Percentiles rank a stretch among this genome's conserved stretches.
Evolutionary conservation across 2,113 vertebrate species (phyloP).

Genomic region (Gymnobelideus leadbeateri): DNA sequence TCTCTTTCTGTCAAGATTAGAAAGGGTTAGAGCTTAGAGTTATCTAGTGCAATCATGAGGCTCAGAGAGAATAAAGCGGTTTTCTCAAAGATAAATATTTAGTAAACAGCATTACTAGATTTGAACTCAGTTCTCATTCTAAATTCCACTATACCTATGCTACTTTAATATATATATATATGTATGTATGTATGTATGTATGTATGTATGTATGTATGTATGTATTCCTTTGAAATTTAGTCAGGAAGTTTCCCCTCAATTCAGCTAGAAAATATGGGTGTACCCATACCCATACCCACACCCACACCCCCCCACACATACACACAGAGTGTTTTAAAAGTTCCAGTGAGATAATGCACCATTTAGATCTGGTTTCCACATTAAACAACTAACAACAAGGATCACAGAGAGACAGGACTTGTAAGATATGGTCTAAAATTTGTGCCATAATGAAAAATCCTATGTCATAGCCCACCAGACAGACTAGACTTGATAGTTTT

Average conservation of each 20-base stretch:
- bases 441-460: neutral
- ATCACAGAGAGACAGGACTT: neutral
- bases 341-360: neutral
- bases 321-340: neutral
- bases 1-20: neutral
- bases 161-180: conserved; percentile 15
- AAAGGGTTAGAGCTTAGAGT: neutral
- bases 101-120: neutral
- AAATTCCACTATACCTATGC: neutral
- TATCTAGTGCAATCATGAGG: neutral
- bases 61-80: neutral
- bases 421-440: neutral
- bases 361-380: conserved; percentile 1
- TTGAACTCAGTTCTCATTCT: neutral
- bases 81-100: neutral
- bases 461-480: neutral
- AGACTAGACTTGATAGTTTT: neutral
- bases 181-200: too few relatives aligned
- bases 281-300: too few relatives aligned
- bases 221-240: conserved; percentile 53
- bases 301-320: too few relatives aligned
- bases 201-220: too few relatives aligned
- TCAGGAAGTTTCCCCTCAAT: conserved; percentile 44
- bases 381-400: conserved; percentile 21
- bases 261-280: neutral